Conservation (phyloP, 2,113 vertebrate species). For the Psittacara wagleri region DNA sequence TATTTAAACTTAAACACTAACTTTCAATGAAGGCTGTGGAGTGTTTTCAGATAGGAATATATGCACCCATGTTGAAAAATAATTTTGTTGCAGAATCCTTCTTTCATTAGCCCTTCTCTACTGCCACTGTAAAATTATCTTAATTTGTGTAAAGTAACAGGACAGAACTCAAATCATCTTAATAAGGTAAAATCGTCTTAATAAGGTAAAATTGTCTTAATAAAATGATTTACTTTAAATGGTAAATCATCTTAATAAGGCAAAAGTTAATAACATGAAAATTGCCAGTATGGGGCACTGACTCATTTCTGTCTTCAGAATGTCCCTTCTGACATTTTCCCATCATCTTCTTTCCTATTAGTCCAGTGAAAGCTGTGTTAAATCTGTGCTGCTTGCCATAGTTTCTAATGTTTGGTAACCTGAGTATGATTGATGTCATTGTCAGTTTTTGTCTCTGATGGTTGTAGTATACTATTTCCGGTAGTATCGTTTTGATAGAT, state of each 20-base stretch:
- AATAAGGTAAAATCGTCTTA: neutral
- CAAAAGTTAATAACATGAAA: neutral
- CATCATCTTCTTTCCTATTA: neutral
- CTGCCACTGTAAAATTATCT: neutral
- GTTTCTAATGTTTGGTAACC: neutral
- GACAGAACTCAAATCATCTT: neutral
- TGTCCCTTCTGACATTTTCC: neutral
- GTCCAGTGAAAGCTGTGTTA: rapidly evolving
- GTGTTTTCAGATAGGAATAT: neutral
- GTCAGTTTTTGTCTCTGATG: neutral
- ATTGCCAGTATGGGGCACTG: neutral
- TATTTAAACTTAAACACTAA: neutral
- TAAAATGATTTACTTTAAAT: neutral
- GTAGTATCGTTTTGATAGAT: neutral
- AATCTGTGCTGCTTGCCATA: neutral
- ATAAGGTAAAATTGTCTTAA: neutral
- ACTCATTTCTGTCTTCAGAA: neutral
- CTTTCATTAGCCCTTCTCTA: neutral
- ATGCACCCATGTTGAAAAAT: neutral
- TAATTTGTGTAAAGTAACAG: neutral
- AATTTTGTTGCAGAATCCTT: neutral
- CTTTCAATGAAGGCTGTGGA: neutral
- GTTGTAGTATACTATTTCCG: neutral
- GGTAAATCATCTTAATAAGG: neutral
- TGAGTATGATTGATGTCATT: neutral